Evolutionary conservation across 2,888 invertebrate species (phyloP), one percentile per base, ranked within the genome.

Genomic region (Ctena decussata): DNA sequence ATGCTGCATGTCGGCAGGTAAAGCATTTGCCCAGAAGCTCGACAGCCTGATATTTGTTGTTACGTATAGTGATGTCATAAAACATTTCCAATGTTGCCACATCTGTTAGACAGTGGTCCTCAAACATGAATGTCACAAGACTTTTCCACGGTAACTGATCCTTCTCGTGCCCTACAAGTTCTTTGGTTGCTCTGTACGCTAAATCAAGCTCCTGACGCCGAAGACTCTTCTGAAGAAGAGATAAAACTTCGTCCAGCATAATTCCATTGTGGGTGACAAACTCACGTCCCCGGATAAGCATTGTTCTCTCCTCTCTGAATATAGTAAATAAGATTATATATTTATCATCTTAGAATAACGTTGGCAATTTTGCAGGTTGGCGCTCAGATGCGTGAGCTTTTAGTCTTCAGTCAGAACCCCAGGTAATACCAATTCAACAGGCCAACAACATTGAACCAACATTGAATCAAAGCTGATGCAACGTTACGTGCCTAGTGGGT

Each of bases 31-130:
- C 53, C 5, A 85, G 72, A 18, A 85, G 44, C 27, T 85, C 81
- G 18, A 85, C 44, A 15, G 80, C 32, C 35, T 49, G 75, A 24
- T 44, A 75, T 49, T 75, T 85, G 24, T 85, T 69, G 35, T 75
- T 78, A 41, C n/a, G 18, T 18, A n/a, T 39, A 39, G 71, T 79
- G 2, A 65, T 35, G 2, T 27, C n/a, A 30, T 72, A 71, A 12
- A 85, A 39, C 5, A 27, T 32, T 44, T 75, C 53, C 37, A 81
- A 76, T 11, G 78, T 65, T 1, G 53, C 37, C 37, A 78, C 77
- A 37, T 85, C 72, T 41, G 75, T 85, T 18, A 85, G 49, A 75
- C 85, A 85, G 27, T 85, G 85, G 39, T 85, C 85, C 65, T 85
- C 85, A 72, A 85, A 85, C 49, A 82, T 82, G 65, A 85, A 85